Evolutionary conservation across 1,140 invertebrate genomes (phyloP).

Genomic region (Helicorthomorpha holstii): DNA sequence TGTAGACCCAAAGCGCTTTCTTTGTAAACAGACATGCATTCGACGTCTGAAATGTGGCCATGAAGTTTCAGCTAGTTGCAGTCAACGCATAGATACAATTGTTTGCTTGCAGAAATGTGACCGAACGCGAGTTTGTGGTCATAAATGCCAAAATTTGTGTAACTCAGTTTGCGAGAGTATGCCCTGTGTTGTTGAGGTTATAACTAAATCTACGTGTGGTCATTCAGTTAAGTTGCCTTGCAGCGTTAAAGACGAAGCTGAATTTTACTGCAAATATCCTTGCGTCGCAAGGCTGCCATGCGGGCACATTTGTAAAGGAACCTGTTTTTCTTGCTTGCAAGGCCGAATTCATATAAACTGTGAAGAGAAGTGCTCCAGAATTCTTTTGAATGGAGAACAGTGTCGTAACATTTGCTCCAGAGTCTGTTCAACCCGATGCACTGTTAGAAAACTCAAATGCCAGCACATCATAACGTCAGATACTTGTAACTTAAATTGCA

Average conservation of each 20-base stretch:
- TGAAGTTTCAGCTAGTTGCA: too few relatives aligned
- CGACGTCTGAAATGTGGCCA: too few relatives aligned
- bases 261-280: too few relatives aligned
- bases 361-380: not conserved
- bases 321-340: constrained; percentile 11
- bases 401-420: not conserved
- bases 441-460: not conserved
- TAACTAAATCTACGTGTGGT: not conserved
- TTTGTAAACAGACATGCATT: too few relatives aligned
- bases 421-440: not conserved
- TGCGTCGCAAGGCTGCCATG: not conserved
- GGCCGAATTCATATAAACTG: constrained; percentile 2
- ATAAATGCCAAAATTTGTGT: not conserved
- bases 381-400: not conserved
- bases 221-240: too few relatives aligned
- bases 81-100: too few relatives aligned
- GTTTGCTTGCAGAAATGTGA: constrained; percentile 8
- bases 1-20: too few relatives aligned
- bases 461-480: not conserved
- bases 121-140: not conserved
- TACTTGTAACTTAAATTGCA: not conserved
- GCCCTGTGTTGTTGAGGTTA: too few relatives aligned
- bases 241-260: too few relatives aligned
- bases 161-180: too few relatives aligned
- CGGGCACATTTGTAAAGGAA: constrained; percentile 9